These are phyloP conservation scores for Typhlomys cinereus DNA, from an alignment of 2,113 vertebrate species.

Conservation along the genomic window DNA sequence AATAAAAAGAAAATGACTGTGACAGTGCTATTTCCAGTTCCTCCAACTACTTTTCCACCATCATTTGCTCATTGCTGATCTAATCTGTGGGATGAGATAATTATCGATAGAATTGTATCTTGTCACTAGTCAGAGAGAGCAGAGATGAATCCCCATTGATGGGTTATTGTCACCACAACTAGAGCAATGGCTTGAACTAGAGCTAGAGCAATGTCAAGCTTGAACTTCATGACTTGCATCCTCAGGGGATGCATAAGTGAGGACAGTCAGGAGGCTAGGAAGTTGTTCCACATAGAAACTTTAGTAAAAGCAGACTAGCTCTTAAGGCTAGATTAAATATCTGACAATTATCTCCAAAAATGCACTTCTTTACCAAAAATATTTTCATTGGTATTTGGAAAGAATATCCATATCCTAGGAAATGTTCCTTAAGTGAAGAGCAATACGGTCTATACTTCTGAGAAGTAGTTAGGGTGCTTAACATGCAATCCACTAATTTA, in stretches of 20 bases:
- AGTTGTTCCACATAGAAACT: background rate
- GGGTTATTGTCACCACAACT: slow-evolving; percentile 1
- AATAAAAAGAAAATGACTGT: too few species aligned
- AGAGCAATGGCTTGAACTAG: background rate
- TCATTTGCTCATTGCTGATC: background rate
- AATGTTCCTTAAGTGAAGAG: background rate
- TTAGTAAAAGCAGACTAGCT: background rate
- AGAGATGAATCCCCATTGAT: background rate
- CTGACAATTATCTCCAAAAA: background rate
- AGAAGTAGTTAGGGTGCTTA: background rate
- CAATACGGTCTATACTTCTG: background rate
- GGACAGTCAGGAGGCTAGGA: background rate
- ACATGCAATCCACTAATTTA: background rate
- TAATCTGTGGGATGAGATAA: background rate
- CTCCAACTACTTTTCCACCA: accelerated
- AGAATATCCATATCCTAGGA: background rate
- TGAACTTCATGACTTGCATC: background rate
- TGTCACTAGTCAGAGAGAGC: background rate
- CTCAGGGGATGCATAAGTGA: background rate
- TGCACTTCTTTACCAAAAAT: background rate
- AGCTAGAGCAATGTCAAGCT: too few species aligned
- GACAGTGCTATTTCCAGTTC: background rate
- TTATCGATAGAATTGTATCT: background rate
- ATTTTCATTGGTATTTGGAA: background rate
- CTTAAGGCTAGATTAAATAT: background rate